phyloP scores from a whole-genome alignment of 2,888 invertebrate genomes.

The Scaptodrosophila latifasciaeformis region DNA sequence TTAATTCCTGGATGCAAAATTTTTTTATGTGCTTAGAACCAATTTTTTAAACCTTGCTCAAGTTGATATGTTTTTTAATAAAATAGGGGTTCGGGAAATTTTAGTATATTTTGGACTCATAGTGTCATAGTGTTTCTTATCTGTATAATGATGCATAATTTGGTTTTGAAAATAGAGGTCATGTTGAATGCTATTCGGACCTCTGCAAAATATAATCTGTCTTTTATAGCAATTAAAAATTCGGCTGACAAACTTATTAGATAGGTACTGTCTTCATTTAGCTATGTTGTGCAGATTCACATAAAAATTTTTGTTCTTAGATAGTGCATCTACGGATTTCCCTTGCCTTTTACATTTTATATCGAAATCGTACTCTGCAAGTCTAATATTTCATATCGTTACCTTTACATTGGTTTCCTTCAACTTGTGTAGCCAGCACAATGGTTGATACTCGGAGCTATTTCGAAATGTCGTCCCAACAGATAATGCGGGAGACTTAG shows the following conservation, averaged over 20 bases:
- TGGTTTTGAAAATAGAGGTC: too few species aligned
- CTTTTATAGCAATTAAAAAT: neutral
- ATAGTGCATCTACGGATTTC: constrained; percentile 1
- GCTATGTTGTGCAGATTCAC: neutral
- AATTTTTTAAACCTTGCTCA: too few species aligned
- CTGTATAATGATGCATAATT: too few species aligned
- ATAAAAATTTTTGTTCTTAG: neutral
- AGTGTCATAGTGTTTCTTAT: too few species aligned
- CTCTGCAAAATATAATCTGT: too few species aligned
- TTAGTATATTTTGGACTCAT: too few species aligned
- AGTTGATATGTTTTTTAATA: too few species aligned
- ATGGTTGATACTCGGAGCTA: constrained; percentile 1
- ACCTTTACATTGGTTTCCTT: neutral
- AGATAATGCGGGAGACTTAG: neutral
- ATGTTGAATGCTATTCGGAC: too few species aligned
- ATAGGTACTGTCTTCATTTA: neutral
- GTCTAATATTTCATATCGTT: constrained; percentile 2
- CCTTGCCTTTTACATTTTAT: constrained; percentile 4
- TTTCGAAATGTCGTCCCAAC: too few species aligned
- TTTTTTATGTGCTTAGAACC: too few species aligned
- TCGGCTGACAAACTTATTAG: neutral
- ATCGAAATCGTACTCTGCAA: neutral
- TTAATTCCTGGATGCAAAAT: too few species aligned
- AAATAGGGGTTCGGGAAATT: too few species aligned
- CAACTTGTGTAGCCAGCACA: neutral